Evolutionary conservation across 2,113 vertebrate species (phyloP).

Genomic region (Elachura formosa): DNA sequence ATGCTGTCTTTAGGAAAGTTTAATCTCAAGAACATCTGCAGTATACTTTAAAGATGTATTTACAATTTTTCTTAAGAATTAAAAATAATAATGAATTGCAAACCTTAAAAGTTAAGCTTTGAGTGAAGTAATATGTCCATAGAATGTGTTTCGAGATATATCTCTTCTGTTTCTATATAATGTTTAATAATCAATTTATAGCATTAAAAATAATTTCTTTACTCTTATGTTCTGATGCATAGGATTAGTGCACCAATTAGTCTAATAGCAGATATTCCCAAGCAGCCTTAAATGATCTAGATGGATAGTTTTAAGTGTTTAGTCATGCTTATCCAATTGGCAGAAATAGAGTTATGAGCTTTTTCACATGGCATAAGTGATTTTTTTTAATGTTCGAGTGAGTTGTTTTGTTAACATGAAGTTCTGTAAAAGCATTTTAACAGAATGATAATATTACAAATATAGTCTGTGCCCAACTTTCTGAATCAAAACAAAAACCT

Average conservation of each 20-base stretch:
- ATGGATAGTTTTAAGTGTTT: conserved; percentile 41
- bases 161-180: not conserved
- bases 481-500: not conserved
- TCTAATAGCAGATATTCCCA: not conserved
- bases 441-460: not conserved
- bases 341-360: not conserved
- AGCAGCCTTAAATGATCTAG: not conserved
- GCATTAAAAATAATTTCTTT: not conserved
- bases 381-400: not conserved
- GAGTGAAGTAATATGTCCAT: conserved; percentile 10
- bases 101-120: conserved; percentile 25
- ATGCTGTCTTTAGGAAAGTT: conserved; percentile 17
- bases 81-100: not conserved
- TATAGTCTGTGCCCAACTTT: not conserved
- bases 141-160: not conserved
- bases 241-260: not conserved
- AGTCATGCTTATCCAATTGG: not conserved
- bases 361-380: not conserved
- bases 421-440: not conserved
- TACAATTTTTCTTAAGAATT: not conserved
- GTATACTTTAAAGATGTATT: conserved; percentile 10
- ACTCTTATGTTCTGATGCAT: not conserved
- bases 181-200: not conserved
- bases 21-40: conserved; percentile 29
- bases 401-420: not conserved